Conservation (phyloP, 2,113 vertebrate genomes). For the Brachyistius frenatus region DNA sequence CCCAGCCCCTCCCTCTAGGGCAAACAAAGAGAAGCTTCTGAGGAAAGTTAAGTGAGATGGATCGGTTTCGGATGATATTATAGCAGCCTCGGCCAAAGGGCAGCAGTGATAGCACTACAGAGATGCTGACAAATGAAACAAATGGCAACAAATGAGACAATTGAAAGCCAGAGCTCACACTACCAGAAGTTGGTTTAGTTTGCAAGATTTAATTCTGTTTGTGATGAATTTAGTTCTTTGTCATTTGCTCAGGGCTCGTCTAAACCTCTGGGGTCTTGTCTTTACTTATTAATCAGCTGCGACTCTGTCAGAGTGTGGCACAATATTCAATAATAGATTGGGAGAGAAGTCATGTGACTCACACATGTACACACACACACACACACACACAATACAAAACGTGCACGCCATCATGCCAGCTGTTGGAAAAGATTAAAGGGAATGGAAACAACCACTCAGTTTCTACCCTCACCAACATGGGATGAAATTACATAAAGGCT, state of each 20-base stretch:
- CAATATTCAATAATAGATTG: conserved; percentile 67
- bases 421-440: conserved; percentile 42
- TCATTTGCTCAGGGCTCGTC: conserved; percentile 44
- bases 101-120: conserved; percentile 18
- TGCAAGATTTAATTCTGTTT: conserved; percentile 38
- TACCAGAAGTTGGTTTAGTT: conserved; percentile 19
- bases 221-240: conserved; percentile 51
- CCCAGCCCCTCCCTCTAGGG: not conserved
- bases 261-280: conserved; percentile 53
- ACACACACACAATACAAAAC: conserved; percentile 24
- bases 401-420: conserved; percentile 29
- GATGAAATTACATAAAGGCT: conserved; percentile 46
- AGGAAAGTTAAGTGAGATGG: conserved; percentile 59
- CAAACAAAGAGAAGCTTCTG: conserved; percentile 33
- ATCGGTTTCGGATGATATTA: conserved; percentile 54
- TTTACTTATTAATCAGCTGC: conserved; percentile 72
- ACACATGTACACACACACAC: not conserved
- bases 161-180: conserved; percentile 32
- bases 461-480: conserved; percentile 16
- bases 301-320: conserved; percentile 60
- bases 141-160: conserved; percentile 47
- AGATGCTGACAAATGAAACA: conserved; percentile 47
- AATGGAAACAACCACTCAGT: conserved; percentile 21
- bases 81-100: conserved; percentile 44
- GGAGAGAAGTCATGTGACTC: conserved; percentile 49